phyloP scores from a whole-genome alignment of 2,797 vertebrate genomes.

The Myotis pilosus region DNA sequence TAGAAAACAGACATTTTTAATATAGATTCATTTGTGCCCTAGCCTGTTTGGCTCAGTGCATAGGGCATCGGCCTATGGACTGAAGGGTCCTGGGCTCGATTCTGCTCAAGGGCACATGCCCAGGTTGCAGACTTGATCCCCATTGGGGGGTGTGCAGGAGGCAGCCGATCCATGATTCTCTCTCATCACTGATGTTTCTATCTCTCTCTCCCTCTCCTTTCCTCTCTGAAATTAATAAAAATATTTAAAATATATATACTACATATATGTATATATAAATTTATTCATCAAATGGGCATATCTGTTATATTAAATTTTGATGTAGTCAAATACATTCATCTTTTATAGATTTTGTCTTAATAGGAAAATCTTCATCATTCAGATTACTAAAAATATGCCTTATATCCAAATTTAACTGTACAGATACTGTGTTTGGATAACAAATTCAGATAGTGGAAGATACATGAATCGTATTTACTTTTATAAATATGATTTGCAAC shows the following conservation, averaged over 20 bases:
- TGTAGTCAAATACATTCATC: background rate
- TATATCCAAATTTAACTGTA: background rate
- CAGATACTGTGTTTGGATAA: background rate
- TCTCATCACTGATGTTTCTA: too few relatives aligned
- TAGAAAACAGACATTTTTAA: slow-evolving; percentile 12
- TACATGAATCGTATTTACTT: background rate
- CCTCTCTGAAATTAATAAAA: too few relatives aligned
- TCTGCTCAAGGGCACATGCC: too few relatives aligned
- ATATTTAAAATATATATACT: too few relatives aligned
- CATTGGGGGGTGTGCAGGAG: too few relatives aligned
- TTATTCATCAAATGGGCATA: background rate
- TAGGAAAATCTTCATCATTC: background rate
- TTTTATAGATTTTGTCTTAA: background rate
- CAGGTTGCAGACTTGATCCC: too few relatives aligned
- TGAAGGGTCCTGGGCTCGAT: too few relatives aligned
- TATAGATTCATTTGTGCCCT: background rate
- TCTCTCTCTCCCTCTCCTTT: too few relatives aligned
- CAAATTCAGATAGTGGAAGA: background rate
- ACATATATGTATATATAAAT: background rate
- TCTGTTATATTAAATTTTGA: background rate
- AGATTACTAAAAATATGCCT: background rate
- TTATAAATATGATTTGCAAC: background rate
- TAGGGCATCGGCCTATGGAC: too few relatives aligned
- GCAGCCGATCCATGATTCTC: too few relatives aligned
- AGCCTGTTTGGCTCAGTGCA: too few relatives aligned